Conservation (phyloP, 2,888 invertebrate genomes). For the Dimorphilus gyrociliatus region DNA sequence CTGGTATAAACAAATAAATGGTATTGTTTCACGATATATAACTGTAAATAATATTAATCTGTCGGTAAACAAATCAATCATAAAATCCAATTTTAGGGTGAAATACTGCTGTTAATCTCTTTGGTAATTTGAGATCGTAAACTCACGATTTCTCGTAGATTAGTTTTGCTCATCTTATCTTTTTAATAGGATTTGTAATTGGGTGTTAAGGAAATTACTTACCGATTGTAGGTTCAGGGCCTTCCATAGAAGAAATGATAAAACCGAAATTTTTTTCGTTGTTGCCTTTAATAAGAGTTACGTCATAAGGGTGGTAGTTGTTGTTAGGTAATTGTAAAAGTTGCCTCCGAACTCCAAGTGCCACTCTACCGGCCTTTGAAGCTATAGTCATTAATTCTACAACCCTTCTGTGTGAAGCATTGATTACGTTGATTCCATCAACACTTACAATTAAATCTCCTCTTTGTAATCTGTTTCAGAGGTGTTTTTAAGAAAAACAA, state of each 20-base stretch:
- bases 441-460: conserved; percentile 89
- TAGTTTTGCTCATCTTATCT: no score
- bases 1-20: no score
- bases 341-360: conserved; percentile 59
- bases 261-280: conserved; percentile 97
- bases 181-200: no score
- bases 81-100: no score
- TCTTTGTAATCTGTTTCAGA: conserved; percentile 67
- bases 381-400: conserved; percentile 80
- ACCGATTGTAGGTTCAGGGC: conserved; percentile 34
- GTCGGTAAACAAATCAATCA: no score
- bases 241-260: conserved; percentile 57
- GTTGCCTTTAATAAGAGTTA: conserved; percentile 70
- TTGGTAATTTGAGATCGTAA: no score
- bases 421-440: conserved; percentile 64
- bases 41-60: no score
- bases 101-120: no score
- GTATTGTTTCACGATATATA: no score
- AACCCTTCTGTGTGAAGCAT: conserved; percentile 78
- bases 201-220: conserved; percentile 18
- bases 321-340: no score
- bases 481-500: no score
- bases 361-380: conserved; percentile 68
- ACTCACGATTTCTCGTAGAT: no score
- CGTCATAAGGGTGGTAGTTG: conserved; percentile 82